A percentile compares a stretch with the other conserved stretches of the same genome.
Evolutionary conservation across 92 coral and sea anemone species (phyloP).

Genomic region (Palythoa caribaeorum): DNA sequence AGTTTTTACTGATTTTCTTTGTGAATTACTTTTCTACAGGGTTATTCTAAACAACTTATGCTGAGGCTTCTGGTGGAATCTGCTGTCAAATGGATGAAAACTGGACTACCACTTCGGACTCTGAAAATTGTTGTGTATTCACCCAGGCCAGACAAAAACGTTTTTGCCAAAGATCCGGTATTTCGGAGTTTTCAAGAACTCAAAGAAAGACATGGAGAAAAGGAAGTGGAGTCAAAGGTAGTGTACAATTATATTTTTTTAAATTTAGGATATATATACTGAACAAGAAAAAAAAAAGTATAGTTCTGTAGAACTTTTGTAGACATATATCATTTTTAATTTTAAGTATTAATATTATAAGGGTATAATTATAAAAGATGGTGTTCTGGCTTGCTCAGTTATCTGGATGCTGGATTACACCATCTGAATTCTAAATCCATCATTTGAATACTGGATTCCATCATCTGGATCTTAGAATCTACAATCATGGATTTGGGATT

Average conservation of each 20-base stretch:
- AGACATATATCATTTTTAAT: too few species aligned
- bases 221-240: slow-evolving; percentile 42
- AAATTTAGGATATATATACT: not conserved
- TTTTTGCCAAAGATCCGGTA: slow-evolving; percentile 57
- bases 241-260: not conserved
- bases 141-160: slow-evolving; percentile 74
- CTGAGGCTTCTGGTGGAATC: slow-evolving; percentile 76
- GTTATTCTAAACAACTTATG: slow-evolving; percentile 79
- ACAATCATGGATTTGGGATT: too few species aligned
- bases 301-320: too few species aligned
- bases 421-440: too few species aligned
- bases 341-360: too few species aligned
- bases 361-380: too few species aligned
- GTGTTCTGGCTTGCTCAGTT: too few species aligned
- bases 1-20: too few species aligned
- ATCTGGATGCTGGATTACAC: too few species aligned
- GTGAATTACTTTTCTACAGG: slow-evolving; percentile 42
- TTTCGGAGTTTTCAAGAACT: slow-evolving; percentile 71
- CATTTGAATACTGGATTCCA: too few species aligned
- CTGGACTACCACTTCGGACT: slow-evolving; percentile 83
- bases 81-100: slow-evolving; percentile 95
- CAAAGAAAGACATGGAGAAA: slow-evolving; percentile 74
- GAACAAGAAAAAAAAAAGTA: too few species aligned
- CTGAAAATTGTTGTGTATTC: slow-evolving; percentile 87
- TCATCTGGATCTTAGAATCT: too few species aligned